Evolutionary conservation across 2,888 invertebrate genomes (phyloP).

Genomic region (Portevinia maculata): DNA sequence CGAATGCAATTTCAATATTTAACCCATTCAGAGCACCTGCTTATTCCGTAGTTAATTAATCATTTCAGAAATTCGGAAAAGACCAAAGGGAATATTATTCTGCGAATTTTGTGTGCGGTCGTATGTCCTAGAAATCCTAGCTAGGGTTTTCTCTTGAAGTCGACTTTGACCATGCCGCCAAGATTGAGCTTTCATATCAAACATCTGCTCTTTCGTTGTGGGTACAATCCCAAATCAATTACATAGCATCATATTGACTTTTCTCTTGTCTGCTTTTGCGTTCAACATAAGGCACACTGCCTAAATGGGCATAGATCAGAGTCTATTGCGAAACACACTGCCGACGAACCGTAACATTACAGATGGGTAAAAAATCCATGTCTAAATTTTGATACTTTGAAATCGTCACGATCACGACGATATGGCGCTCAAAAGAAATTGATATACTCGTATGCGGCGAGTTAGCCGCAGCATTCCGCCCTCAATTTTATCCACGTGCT

Average conservation of each 20-base stretch:
- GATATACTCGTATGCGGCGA: constrained; percentile 34
- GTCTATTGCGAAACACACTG: constrained; percentile 44
- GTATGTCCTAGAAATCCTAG: constrained; percentile 72
- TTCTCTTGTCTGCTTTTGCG: constrained; percentile 11
- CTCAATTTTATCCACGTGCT: constrained; percentile 69
- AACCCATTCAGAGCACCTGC: background rate
- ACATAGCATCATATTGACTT: constrained; percentile 56
- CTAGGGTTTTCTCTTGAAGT: constrained; percentile 62
- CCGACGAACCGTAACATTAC: too few species aligned
- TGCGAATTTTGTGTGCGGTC: constrained; percentile 42
- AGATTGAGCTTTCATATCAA: constrained; percentile 69
- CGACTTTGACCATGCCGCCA: constrained; percentile 64
- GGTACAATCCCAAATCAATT: constrained; percentile 70
- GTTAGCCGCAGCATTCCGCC: constrained; percentile 18
- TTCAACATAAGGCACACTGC: constrained; percentile 55
- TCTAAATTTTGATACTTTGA: constrained; percentile 68
- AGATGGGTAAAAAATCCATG: constrained; percentile 15
- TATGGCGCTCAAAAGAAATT: constrained; percentile 50
- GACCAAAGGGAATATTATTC: constrained; percentile 56
- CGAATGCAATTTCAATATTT: background rate
- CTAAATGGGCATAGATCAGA: constrained; percentile 50
- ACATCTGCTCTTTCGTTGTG: constrained; percentile 67
- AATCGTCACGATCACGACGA: constrained; percentile 21
- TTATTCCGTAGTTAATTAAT: too few species aligned
- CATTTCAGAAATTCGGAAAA: constrained; percentile 25